Evolutionary conservation across 1,140 invertebrate species (phyloP).

Genomic region (Pachypsylla venusta): DNA sequence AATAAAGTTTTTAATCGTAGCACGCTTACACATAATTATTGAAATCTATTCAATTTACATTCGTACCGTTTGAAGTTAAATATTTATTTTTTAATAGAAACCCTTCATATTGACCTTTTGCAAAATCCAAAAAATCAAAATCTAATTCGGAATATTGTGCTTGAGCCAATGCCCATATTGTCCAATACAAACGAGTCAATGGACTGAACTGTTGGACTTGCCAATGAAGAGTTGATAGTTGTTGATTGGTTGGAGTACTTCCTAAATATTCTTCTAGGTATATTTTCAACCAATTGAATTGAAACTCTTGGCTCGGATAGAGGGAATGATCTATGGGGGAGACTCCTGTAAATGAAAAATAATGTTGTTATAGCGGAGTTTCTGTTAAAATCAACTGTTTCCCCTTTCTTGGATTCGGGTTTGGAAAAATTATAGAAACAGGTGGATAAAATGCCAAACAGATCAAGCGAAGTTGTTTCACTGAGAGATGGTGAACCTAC

Average conservation of each 20-base stretch:
- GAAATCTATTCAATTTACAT: too few species aligned
- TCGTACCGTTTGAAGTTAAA: too few species aligned
- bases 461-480: too few species aligned
- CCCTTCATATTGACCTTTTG: slow-evolving; percentile 20
- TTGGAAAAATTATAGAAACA: too few species aligned
- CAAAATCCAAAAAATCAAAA: slow-evolving; percentile 84
- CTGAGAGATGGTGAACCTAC: too few species aligned
- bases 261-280: slow-evolving; percentile 51
- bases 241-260: slow-evolving; percentile 25
- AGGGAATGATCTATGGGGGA: slow-evolving; percentile 54
- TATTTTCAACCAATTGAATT: slow-evolving; percentile 60
- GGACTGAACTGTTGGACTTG: slow-evolving; percentile 62
- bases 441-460: not conserved
- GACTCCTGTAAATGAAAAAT: slow-evolving; percentile 38
- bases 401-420: too few species aligned
- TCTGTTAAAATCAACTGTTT: too few species aligned
- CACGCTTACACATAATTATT: too few species aligned
- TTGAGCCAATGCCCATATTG: slow-evolving; percentile 82
- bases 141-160: slow-evolving; percentile 78
- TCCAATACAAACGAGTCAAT: slow-evolving; percentile 81
- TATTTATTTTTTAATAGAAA: not conserved
- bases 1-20: too few species aligned
- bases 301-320: slow-evolving; percentile 67
- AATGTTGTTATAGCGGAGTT: not conserved
- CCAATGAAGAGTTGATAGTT: slow-evolving; percentile 15